Evolutionary conservation across 23 tunicate genomes (phyloP), one percentile per base, ranked within the genome.

Genomic region (Ascidia mentula): DNA sequence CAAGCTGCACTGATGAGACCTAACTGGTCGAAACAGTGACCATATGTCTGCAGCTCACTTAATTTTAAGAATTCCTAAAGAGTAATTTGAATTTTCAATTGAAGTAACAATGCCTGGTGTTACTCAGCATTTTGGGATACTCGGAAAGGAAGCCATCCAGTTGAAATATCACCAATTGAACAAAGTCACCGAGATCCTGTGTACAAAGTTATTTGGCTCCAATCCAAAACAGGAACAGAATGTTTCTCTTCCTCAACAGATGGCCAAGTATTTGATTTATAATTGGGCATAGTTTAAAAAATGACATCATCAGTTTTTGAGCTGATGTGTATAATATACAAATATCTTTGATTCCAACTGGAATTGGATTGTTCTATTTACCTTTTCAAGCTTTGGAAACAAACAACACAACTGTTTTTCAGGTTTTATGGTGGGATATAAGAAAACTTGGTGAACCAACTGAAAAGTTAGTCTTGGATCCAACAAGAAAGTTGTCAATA

Each of bases 351-450:
- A n/a, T n/a, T n/a, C n/a, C n/a, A n/a, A n/a, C n/a, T n/a, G n/a
- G n/a, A n/a, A n/a, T n/a, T n/a, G n/a, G n/a, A n/a, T n/a, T n/a
- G n/a, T n/a, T 42, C 15, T 15, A 42, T 12, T 42, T 42, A 42
- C 53, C 53, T 42, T 42, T 42, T 15, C n/a, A n/a, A n/a, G n/a
- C 12, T 42, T 42, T 42, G 53, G 15, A 42, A 15, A 42, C 12
- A 15, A 42, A 9, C 12, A 42, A 42, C 53, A 37, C 22, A 40
- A 75, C 31, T 0, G 18, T 78, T 46, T 40, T 26, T 59, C 45
- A 89, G 95, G 97, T 91, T 20, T 69, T 89, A 36, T 95, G 99
- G 99, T 95, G 99, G 99, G 99, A 95, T 70, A 95, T 87, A 38
- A 40, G 99, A 74, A 95, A 95, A 74, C 86, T 95, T 8, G 91